Evolutionary conservation across 2,888 invertebrate species (phyloP).

Genomic region (Sarcophaga subvicina): DNA sequence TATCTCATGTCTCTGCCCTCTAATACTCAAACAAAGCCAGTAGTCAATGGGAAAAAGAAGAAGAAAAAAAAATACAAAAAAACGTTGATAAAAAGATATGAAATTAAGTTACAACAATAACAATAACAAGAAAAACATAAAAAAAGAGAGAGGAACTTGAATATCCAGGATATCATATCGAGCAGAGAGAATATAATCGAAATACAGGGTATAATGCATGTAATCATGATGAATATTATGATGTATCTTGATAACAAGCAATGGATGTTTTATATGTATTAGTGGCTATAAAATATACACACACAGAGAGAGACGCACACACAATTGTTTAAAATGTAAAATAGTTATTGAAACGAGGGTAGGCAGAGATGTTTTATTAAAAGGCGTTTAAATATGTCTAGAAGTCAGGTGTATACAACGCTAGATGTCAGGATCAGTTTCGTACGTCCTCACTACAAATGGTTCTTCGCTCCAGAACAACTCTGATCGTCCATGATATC

Average conservation of each 20-base stretch:
- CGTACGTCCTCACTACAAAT: no score
- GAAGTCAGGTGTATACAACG: no score
- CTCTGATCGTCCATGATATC: no score
- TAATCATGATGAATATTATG: conserved; percentile 71
- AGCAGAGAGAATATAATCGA: conserved; percentile 55
- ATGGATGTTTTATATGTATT: conserved; percentile 20
- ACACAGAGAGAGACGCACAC: background rate
- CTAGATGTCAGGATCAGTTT: no score
- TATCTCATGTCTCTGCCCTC: background rate
- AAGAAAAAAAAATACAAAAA: background rate
- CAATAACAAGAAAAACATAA: conserved; percentile 16
- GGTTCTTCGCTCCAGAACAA: no score
- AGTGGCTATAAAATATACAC: background rate
- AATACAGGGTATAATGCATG: conserved; percentile 70
- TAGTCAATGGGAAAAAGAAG: background rate
- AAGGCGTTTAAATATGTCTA: no score
- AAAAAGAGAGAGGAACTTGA: conserved; percentile 26
- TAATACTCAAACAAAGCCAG: background rate
- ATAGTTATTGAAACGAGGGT: background rate
- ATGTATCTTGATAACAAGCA: conserved; percentile 60
- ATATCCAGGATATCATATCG: conserved; percentile 57
- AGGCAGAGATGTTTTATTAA: background rate
- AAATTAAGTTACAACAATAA: conserved; percentile 32
- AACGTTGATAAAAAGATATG: conserved; percentile 40
- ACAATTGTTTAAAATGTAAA: conserved; percentile 12